phyloP scores from a whole-genome alignment of 1,140 invertebrate species.

The Aphis gossypii region DNA sequence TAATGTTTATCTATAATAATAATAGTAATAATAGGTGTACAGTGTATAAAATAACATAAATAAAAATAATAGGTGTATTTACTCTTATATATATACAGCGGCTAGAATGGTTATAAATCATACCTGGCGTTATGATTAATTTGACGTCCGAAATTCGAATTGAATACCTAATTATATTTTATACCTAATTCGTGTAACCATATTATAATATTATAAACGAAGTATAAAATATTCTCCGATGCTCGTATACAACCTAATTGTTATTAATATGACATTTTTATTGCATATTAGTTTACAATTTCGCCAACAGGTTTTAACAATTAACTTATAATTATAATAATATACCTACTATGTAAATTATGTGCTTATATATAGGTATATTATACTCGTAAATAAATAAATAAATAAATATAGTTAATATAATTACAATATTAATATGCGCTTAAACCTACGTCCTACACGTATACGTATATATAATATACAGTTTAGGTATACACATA shows the following conservation, averaged over 20 bases:
- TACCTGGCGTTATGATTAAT: not conserved
- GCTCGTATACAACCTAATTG: not conserved
- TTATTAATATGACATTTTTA: slow-evolving; percentile 40
- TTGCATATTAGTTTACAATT: not conserved
- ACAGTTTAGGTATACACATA: not conserved
- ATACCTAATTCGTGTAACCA: not conserved
- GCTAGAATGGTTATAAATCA: not conserved
- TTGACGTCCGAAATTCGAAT: not conserved
- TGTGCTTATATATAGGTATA: not conserved
- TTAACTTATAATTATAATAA: slow-evolving; percentile 27
- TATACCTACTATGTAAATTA: not conserved
- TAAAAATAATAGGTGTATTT: not conserved
- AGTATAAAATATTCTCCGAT: not conserved
- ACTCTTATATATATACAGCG: not conserved
- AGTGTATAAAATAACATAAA: not conserved
- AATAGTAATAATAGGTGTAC: not conserved
- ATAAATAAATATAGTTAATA: not conserved
- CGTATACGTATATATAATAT: not conserved
- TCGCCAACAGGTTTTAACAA: slow-evolving; percentile 35
- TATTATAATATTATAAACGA: not conserved
- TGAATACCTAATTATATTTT: not conserved
- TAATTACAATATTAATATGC: slow-evolving; percentile 5
- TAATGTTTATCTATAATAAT: not conserved
- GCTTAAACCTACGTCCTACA: not conserved
- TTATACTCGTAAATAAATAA: no score